These are phyloP conservation scores for Mellilla xanthometata DNA, from an alignment of 2,888 invertebrate species.

Conservation along the genomic window DNA sequence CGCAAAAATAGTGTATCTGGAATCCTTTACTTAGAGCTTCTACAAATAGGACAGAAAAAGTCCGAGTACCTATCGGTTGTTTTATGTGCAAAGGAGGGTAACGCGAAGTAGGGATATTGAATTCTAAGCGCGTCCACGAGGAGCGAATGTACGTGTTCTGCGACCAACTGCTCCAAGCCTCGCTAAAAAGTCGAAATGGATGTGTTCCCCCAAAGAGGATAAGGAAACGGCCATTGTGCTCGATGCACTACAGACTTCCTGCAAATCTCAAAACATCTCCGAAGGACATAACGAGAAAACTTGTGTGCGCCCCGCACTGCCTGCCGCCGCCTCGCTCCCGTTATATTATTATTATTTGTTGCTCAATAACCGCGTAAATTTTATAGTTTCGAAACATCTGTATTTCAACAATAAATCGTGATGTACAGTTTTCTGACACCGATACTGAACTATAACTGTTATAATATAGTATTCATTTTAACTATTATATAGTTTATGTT, in stretches of 20 bases:
- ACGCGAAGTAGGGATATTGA: conserved; percentile 68
- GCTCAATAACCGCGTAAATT: conserved; percentile 48
- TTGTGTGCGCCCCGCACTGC: conserved; percentile 46
- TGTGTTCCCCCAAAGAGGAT: conserved; percentile 58
- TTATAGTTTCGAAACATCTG: conserved; percentile 46
- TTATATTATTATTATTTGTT: conserved; percentile 57
- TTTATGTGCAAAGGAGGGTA: conserved; percentile 60
- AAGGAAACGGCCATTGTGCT: conserved; percentile 61
- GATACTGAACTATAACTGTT: no score
- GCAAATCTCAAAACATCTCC: conserved; percentile 69
- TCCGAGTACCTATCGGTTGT: conserved; percentile 50
- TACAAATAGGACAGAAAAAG: conserved; percentile 54
- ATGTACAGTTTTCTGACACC: conserved; percentile 20
- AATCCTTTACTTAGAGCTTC: conserved; percentile 42
- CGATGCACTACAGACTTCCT: conserved; percentile 60
- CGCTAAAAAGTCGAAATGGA: conserved; percentile 67
- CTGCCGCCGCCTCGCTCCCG: conserved; percentile 34
- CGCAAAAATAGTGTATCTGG: conserved; percentile 28
- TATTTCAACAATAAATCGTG: conserved; percentile 30
- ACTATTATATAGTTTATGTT: no score
- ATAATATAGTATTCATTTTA: no score
- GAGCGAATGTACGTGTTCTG: conserved; percentile 64
- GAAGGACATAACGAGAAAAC: conserved; percentile 70
- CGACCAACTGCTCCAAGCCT: conserved; percentile 59
- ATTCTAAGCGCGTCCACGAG: conserved; percentile 67